These are phyloP conservation scores for Girardinichthys multiradiatus DNA, from an alignment of 2,113 vertebrate species.

Conservation along the genomic window DNA sequence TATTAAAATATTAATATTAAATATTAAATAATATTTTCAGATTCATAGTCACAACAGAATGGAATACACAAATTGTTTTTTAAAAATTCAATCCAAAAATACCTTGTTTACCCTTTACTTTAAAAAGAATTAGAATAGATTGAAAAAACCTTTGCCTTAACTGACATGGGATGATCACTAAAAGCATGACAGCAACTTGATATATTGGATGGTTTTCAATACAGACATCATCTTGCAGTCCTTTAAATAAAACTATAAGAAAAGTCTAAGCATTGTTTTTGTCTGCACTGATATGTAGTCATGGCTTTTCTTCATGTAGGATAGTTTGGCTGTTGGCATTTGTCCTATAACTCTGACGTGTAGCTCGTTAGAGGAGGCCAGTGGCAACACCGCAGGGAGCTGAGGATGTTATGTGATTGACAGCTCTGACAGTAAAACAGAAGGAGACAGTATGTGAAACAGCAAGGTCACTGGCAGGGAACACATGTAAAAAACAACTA, in stretches of 20 bases:
- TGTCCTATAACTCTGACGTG: constrained; percentile 53
- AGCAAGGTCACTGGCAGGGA: constrained; percentile 54
- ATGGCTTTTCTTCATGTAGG: background rate
- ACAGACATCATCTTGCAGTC: no score
- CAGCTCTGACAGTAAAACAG: constrained; percentile 73
- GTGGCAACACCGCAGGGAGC: constrained; percentile 39
- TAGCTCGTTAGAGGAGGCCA: constrained; percentile 70
- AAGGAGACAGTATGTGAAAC: constrained; percentile 55
- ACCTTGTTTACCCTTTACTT: no score
- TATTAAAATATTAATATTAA: no score
- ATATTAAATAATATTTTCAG: no score
- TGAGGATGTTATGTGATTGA: constrained; percentile 66
- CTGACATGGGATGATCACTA: no score
- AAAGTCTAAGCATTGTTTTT: background rate
- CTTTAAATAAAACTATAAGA: background rate
- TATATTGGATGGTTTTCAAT: no score
- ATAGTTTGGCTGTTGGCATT: constrained; percentile 19
- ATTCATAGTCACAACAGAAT: no score
- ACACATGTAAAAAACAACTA: constrained; percentile 55
- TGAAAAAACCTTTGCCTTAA: no score
- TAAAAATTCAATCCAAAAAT: no score
- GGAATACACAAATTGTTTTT: no score
- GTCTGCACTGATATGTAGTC: background rate
- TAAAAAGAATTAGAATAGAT: no score
- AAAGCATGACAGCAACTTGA: no score